Percentiles rank a stretch among this genome's conserved stretches.
These are phyloP conservation scores for Carposina sasakii DNA, from an alignment of 1,140 invertebrate species.

Conservation along the genomic window DNA sequence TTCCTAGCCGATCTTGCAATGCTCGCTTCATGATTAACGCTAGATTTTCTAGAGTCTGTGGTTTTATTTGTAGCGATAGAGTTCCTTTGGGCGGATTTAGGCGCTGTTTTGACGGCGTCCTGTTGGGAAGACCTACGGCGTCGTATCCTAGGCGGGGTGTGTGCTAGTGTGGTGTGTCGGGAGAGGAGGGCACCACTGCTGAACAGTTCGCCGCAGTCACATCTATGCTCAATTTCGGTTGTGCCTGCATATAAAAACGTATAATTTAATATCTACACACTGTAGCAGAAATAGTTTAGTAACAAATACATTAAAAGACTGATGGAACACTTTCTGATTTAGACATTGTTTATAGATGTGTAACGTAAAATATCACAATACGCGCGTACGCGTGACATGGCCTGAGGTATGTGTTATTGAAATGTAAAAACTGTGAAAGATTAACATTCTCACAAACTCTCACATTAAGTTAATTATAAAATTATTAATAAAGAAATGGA, in stretches of 20 bases:
- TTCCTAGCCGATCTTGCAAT: conserved; percentile 28
- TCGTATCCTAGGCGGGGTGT: conserved; percentile 61
- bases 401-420: too few species aligned
- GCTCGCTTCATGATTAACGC: conserved; percentile 9
- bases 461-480: too few species aligned
- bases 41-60: conserved; percentile 18
- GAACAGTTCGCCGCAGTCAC: conserved; percentile 65
- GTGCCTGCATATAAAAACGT: conserved; percentile 42
- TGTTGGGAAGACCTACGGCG: conserved; percentile 33
- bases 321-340: too few species aligned
- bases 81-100: conserved; percentile 13
- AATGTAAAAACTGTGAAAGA: too few species aligned
- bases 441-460: too few species aligned
- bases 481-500: too few species aligned
- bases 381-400: too few species aligned
- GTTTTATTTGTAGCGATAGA: conserved; percentile 12
- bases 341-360: too few species aligned
- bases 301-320: too few species aligned
- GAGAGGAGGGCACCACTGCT: conserved; percentile 56
- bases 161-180: conserved; percentile 55
- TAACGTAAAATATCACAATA: too few species aligned
- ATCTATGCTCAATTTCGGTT: conserved; percentile 47
- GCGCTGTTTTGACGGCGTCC: conserved; percentile 7
- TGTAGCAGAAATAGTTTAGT: too few species aligned
- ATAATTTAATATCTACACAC: too few species aligned